Conservation (phyloP, 1,140 invertebrate species). For the Protaetia brevitarsis region DNA sequence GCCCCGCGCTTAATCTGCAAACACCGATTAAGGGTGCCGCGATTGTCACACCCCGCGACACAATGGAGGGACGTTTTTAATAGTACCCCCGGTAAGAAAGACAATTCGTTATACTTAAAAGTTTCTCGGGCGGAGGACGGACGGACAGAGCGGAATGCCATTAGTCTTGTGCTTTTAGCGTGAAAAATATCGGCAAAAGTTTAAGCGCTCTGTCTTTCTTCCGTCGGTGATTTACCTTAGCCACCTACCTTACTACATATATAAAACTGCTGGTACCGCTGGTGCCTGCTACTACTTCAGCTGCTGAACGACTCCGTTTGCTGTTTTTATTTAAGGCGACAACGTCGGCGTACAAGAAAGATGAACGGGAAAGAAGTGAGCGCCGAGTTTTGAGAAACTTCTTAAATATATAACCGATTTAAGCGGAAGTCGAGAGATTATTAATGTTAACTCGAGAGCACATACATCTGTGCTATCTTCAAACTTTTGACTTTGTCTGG, state of each 20-base stretch:
- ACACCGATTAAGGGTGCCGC: conserved; percentile 29
- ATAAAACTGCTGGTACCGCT: neutral
- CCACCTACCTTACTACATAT: neutral
- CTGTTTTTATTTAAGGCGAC: neutral
- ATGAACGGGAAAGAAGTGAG: neutral
- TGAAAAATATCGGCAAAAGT: conserved; percentile 17
- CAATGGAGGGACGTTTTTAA: conserved; percentile 25
- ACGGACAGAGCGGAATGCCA: neutral
- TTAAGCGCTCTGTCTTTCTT: neutral
- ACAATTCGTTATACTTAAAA: conserved; percentile 18
- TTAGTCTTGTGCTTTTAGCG: conserved; percentile 14
- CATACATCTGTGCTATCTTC: neutral
- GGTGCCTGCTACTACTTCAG: neutral
- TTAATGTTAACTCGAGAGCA: neutral
- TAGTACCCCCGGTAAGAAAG: conserved; percentile 10
- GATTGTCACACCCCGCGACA: conserved; percentile 19
- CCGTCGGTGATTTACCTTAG: neutral
- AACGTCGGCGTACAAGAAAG: neutral
- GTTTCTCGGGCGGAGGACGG: neutral
- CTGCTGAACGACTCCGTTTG: neutral
- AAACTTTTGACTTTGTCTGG: neutral
- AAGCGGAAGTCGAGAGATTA: neutral
- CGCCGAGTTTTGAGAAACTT: neutral
- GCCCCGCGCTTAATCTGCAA: conserved; percentile 27
- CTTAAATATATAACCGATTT: neutral